Base-by-base conservation (phyloP, 1,140 invertebrate species). In the Calephelis nemesis region DNA sequence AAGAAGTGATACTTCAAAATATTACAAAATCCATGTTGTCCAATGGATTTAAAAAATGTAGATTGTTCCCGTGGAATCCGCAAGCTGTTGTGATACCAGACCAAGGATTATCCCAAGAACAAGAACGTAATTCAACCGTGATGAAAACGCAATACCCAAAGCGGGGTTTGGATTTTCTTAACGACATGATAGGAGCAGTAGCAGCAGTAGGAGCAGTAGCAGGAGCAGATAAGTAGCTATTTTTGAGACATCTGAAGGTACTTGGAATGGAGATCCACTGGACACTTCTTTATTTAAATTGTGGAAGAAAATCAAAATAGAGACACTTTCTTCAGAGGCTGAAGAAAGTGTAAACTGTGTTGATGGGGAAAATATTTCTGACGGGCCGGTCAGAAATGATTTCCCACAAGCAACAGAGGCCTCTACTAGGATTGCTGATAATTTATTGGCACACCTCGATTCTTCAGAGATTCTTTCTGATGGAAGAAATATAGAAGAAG, bases 301-400 rank as follows among this genome's bases (percentile, higher is more conserved):
- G n/a, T 67, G 65, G 65, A 67, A 67, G 52, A 67, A 58, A 67
- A 67, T 15, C 60, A 67, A 54, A 67, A 67, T 67, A 7, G 50
- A 67, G 49, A 67, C 40, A 40, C 65, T 67, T 58, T 67, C 40
- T 67, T 67, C 65, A 67, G 65, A 67, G 15, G 9, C 50, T 67
- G 50, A 54, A 12, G 65, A 58, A 30, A 30, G 30, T 30, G 1
- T 30, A 30, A 30, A 30, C 58, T 49, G 8, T 49, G 47, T 49
- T 58, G 50, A 67, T 67, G 49, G n/a, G 49, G 49, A 54, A 67
- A 67, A 67, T 67, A 67, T 67, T 67, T 42, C 65, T 67, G 30
- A 67, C 19, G 50, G 9, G 50, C 65, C 42, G 65, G 50, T 67
- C 15, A 70, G 47, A 49, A 49, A 49, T 49, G 47, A 49, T 49